A percentile compares a stretch with the other conserved stretches of the same genome.
phyloP scores from a whole-genome alignment of 2,797 vertebrate genomes.

The Apodemus agrarius region DNA sequence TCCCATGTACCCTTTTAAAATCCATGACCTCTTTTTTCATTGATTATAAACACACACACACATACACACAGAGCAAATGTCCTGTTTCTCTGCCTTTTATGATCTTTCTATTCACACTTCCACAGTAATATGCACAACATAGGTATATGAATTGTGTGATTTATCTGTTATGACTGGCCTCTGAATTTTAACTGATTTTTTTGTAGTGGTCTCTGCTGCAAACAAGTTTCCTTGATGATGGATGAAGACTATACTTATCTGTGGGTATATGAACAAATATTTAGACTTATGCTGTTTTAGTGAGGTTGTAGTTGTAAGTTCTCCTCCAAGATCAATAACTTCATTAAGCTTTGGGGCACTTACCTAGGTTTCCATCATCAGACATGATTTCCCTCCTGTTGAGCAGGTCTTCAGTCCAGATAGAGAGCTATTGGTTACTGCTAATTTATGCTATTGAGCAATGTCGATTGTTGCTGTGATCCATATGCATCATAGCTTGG shows the following conservation, averaged over 20 bases:
- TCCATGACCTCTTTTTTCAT: not conserved
- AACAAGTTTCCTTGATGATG: not conserved
- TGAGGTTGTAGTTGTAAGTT: not conserved
- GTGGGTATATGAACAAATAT: not conserved
- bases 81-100: not conserved
- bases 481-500: not conserved
- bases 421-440: not conserved
- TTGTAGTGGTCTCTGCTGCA: not conserved
- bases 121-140: no score
- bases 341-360: not conserved
- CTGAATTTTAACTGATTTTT: not conserved
- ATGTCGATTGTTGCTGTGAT: not conserved
- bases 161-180: not conserved
- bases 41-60: not conserved
- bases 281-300: not conserved
- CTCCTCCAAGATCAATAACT: not conserved
- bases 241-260: not conserved
- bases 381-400: not conserved
- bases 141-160: not conserved
- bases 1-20: not conserved
- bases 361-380: not conserved
- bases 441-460: not conserved
- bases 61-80: not conserved
- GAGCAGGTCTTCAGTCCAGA: not conserved
- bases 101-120: not conserved